Evolutionary conservation across 1,140 invertebrate species (phyloP), one percentile per base, ranked within the genome.

Genomic region (Prorops nasuta): DNA sequence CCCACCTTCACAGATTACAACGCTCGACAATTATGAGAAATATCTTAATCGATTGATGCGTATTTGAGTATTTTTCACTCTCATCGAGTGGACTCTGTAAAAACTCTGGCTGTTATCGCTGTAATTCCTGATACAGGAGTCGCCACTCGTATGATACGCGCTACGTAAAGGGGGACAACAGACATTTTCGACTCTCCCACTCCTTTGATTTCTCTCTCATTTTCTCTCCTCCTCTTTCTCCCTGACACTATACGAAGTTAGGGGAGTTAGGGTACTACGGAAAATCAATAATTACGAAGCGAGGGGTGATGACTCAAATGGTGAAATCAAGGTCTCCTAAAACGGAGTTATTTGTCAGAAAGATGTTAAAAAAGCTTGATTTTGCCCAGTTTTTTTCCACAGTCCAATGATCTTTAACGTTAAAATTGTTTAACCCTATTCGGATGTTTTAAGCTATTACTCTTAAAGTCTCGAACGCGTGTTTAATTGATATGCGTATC

Each of bases 231-330:
- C 40, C 18, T 44, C 48, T 35, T 22, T 49, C 35, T 49, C 20
- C 37, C 47, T 32, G 45, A 45, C 49, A 52, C 51, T 67, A 47
- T 67, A 71, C 66, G 63, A 76, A 73, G 69, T 74, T 76, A 75
- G 74, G 74, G 71, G 71, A 76, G 69, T 74, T 71, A 71, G 69
- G 61, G 60, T 60, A 69, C 60, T 58, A 51, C 55, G 62, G 72
- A 77, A 78, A 77, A 78, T 77, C 76, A 77, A 78, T 78, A 78
- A 78, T 78, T 78, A 77, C 72, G 61, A 71, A 71, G 58, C 66
- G 62, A 72, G 69, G 74, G 72, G 67, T 59, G 74, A 76, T 77
- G 76, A 76, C 72, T 77, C 71, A 75, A 76, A 76, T 72, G 67
- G 61, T 61, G 61, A 77, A 78, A 78, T 77, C 71, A 77, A 77